Conservation (phyloP, 2,797 vertebrate species). For the Parauchenoglanis ngamensis region DNA sequence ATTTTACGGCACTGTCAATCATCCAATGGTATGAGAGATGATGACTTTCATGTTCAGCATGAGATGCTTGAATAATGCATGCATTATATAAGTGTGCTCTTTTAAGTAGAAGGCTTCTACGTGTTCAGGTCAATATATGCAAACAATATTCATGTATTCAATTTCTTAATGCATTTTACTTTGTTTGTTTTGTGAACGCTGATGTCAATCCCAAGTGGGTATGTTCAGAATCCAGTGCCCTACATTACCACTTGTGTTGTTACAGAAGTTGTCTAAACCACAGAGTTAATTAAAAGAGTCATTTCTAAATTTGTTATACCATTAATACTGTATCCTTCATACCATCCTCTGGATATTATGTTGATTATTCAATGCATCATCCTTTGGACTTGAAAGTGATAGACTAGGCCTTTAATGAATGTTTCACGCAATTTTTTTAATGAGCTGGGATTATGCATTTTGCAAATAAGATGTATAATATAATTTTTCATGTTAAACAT, state of each 20-base stretch:
- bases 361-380: not conserved
- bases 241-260: not conserved
- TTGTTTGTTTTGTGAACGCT: slow-evolving; percentile 26
- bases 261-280: not conserved
- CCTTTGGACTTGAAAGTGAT: not conserved
- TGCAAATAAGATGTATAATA: not conserved
- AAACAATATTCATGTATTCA: slow-evolving; percentile 36
- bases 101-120: slow-evolving; percentile 18
- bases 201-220: slow-evolving; percentile 14
- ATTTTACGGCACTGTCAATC: slow-evolving; percentile 11
- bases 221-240: slow-evolving; percentile 3
- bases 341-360: not conserved
- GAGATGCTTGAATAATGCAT: slow-evolving; percentile 19
- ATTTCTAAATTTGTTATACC: not conserved
- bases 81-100: slow-evolving; percentile 32
- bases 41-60: slow-evolving; percentile 12
- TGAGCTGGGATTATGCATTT: not conserved
- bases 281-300: not conserved
- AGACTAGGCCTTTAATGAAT: not conserved
- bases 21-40: slow-evolving; percentile 11
- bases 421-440: not conserved
- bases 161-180: slow-evolving; percentile 16
- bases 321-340: not conserved
- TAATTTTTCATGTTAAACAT: not conserved
- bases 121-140: slow-evolving; percentile 26